Conservation (phyloP, 1,140 invertebrate genomes). For the Danaus melanippus region DNA sequence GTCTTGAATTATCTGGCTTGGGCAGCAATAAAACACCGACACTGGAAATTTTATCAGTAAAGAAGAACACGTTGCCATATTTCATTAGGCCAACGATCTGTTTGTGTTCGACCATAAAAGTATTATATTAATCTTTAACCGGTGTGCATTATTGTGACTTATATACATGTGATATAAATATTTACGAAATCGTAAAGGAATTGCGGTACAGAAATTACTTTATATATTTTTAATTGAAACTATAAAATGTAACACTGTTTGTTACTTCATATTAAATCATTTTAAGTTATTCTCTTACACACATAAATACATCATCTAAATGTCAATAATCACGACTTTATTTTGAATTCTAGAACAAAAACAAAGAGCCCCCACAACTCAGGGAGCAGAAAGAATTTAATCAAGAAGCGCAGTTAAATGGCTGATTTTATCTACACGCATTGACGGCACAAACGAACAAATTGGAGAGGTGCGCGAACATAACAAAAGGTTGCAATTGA, state of each 20-base stretch:
- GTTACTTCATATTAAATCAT: too few relatives aligned
- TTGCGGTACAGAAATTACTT: too few relatives aligned
- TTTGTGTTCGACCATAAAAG: slow-evolving; percentile 49
- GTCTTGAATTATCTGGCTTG: slow-evolving; percentile 51
- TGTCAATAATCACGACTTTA: too few relatives aligned
- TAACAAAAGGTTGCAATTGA: slow-evolving; percentile 63
- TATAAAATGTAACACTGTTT: too few relatives aligned
- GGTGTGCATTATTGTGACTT: slow-evolving; percentile 40
- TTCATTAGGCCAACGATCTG: slow-evolving; percentile 52
- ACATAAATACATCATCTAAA: too few relatives aligned
- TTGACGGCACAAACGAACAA: slow-evolving; percentile 57
- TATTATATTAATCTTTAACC: slow-evolving; percentile 59
- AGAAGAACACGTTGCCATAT: slow-evolving; percentile 54
- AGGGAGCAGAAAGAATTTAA: slow-evolving; percentile 51
- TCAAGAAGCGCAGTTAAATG: slow-evolving; percentile 48
- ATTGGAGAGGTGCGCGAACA: slow-evolving; percentile 55
- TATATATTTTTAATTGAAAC: too few relatives aligned
- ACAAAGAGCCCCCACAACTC: too few relatives aligned
- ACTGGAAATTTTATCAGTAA: slow-evolving; percentile 56
- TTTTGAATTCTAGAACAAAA: too few relatives aligned
- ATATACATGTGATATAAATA: slow-evolving; percentile 42
- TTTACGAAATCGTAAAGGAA: too few relatives aligned
- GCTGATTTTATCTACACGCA: slow-evolving; percentile 60
- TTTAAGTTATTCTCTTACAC: too few relatives aligned
- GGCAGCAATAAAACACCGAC: slow-evolving; percentile 55